A percentile compares a stretch with the other conserved stretches of the same genome.
phyloP scores from a whole-genome alignment of 2,113 vertebrate genomes.

The Taxidea taxus region DNA sequence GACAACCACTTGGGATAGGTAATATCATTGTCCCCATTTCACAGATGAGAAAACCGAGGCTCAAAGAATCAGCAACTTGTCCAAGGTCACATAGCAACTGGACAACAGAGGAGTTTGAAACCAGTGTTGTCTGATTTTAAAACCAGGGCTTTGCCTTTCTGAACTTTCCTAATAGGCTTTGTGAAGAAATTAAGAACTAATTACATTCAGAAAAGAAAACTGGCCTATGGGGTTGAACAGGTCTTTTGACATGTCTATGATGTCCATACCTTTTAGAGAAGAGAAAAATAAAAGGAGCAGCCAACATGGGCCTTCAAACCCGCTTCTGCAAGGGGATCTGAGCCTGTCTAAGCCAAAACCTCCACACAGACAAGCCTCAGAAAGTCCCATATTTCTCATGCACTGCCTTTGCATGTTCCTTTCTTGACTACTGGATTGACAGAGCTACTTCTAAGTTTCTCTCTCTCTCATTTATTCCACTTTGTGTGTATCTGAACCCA shows the following conservation, averaged over 20 bases:
- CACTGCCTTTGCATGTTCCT: background rate
- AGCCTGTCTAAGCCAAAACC: background rate
- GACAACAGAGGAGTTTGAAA: background rate
- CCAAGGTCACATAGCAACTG: background rate
- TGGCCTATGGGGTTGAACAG: background rate
- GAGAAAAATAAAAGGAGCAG: background rate
- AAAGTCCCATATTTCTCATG: background rate
- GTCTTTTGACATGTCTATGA: background rate
- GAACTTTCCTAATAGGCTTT: background rate
- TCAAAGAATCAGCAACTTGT: background rate
- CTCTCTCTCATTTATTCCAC: background rate
- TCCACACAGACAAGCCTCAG: background rate
- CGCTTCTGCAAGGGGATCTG: background rate
- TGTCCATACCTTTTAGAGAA: background rate
- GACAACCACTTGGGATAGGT: background rate
- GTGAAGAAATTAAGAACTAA: background rate
- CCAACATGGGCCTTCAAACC: background rate
- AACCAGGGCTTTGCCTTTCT: background rate
- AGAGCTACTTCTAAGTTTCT: background rate
- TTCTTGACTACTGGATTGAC: background rate
- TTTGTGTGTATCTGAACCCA: background rate
- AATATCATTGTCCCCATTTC: background rate
- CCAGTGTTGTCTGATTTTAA: background rate
- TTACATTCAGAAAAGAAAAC: conserved; percentile 22
- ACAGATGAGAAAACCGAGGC: background rate